Conservation (phyloP, 2,888 invertebrate genomes). For the Drosophila algonquin region DNA sequence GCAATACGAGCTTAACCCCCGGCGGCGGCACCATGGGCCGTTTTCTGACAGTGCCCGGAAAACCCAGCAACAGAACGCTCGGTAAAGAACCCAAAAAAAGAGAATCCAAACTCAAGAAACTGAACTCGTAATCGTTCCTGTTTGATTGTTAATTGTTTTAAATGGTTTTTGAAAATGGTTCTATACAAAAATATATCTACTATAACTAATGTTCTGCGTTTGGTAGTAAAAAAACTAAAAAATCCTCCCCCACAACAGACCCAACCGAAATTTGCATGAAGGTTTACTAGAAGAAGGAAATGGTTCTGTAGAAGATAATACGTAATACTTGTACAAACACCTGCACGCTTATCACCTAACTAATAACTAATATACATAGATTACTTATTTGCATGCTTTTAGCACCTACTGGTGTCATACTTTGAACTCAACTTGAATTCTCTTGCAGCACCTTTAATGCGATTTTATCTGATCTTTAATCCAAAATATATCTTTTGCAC, state of each 20-base stretch:
- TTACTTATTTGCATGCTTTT: neutral
- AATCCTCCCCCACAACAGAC: neutral
- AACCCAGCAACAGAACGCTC: conserved; percentile 77
- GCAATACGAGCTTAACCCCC: conserved; percentile 60
- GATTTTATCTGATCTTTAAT: conserved; percentile 30
- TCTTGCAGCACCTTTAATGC: conserved; percentile 28
- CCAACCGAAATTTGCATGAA: conserved; percentile 41
- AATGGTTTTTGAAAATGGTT: conserved; percentile 14
- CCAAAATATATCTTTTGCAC: conserved; percentile 48
- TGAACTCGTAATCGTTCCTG: conserved; percentile 31
- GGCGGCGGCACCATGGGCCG: conserved; percentile 82
- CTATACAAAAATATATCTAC: neutral
- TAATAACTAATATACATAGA: neutral
- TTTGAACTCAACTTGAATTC: conserved; percentile 38
- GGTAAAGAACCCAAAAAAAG: conserved; percentile 55
- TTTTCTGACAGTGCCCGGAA: conserved; percentile 83
- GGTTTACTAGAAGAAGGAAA: conserved; percentile 21
- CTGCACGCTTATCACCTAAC: conserved; percentile 39
- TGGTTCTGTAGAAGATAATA: conserved; percentile 15
- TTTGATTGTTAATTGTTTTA: conserved; percentile 36
- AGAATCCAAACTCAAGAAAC: conserved; percentile 26
- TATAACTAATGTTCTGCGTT: conserved; percentile 11
- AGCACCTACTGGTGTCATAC: neutral
- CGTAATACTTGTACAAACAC: neutral
- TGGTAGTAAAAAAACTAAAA: conserved; percentile 18